A percentile compares a stretch with the other conserved stretches of the same genome.
These are phyloP conservation scores for Spodoptera frugiperda DNA, from an alignment of 1,140 invertebrate species.

Conservation along the genomic window DNA sequence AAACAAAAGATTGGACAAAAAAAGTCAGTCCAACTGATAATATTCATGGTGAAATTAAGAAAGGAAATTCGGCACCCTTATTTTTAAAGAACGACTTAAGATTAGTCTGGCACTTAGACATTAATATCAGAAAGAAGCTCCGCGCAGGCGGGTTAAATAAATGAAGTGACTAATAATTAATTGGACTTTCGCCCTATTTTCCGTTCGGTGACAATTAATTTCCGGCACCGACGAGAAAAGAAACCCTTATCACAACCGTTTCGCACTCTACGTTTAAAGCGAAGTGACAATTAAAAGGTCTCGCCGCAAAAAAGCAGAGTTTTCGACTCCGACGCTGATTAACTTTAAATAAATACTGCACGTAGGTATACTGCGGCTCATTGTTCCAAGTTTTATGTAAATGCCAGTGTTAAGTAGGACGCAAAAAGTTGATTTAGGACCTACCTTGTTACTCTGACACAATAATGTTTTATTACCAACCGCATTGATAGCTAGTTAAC, in stretches of 20 bases:
- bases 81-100: constrained; percentile 58
- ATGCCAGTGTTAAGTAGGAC: constrained; percentile 34
- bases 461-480: constrained; percentile 1
- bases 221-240: constrained; percentile 79
- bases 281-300: constrained; percentile 71
- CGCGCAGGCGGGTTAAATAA: constrained; percentile 80
- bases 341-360: constrained; percentile 34
- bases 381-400: constrained; percentile 29
- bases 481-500: background rate
- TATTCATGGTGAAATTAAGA: constrained; percentile 41
- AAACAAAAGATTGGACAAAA: constrained; percentile 29
- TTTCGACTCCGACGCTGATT: constrained; percentile 39
- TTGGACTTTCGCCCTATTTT: constrained; percentile 85
- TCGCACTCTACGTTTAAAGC: constrained; percentile 71
- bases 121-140: constrained; percentile 80
- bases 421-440: constrained; percentile 19
- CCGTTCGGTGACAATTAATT: constrained; percentile 86
- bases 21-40: constrained; percentile 3
- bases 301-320: constrained; percentile 54
- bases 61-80: constrained; percentile 44
- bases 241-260: constrained; percentile 81
- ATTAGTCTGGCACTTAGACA: constrained; percentile 71
- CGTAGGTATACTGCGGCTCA: background rate
- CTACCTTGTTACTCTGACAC: constrained; percentile 4
- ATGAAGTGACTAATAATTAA: constrained; percentile 86